Evolutionary conservation across 2,113 vertebrate species (phyloP), one percentile per base, ranked within the genome.

Genomic region (Melanerpes aurifrons): DNA sequence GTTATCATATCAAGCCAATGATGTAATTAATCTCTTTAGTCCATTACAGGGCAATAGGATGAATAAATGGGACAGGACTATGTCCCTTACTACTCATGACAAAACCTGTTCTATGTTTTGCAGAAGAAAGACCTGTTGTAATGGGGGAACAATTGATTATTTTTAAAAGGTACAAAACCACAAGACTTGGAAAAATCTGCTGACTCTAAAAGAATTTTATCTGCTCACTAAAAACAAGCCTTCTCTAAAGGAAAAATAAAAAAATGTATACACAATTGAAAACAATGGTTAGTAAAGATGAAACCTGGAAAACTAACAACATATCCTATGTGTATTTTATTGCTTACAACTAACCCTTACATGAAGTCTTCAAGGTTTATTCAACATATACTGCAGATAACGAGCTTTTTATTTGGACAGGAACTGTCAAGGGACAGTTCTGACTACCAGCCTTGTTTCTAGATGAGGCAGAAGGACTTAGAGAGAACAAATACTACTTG

Each of bases 401-500:
- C 2, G 22, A 74, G 73, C 40, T 28, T 17, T 56, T 56, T 66
- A 45, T 7, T 31, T 53, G 24, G 32, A 53, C 50, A 89, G 80
- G 62, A 71, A 24, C 17, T 90, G 54, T 58, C 48, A 26, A 68
- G 47, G 28, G 86, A 91, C 32, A 54, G 32, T 37, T 28, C 25
- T 90, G 86, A 64, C 53, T 45, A 68, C 28, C 15, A 87, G 47
- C 19, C 68, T 73, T 84, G 48, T 37, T 76, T 82, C 68, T 5
- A 5, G 16, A 26, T 5, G 7, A 64, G 1, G 1, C 6, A 7
- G 20, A 16, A 72, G 19, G 19, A 71, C 25, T 47, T 1, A 13
- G 28, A 20, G 62, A 81, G 13, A 54, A 43, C 15, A 0, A 0
- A 40, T 7, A 48, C 6, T 73, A 9, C 22, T 67, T 20, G 3